These are phyloP conservation scores for Syrrhaptes paradoxus DNA, from an alignment of 2,113 vertebrate genomes.

Conservation along the genomic window DNA sequence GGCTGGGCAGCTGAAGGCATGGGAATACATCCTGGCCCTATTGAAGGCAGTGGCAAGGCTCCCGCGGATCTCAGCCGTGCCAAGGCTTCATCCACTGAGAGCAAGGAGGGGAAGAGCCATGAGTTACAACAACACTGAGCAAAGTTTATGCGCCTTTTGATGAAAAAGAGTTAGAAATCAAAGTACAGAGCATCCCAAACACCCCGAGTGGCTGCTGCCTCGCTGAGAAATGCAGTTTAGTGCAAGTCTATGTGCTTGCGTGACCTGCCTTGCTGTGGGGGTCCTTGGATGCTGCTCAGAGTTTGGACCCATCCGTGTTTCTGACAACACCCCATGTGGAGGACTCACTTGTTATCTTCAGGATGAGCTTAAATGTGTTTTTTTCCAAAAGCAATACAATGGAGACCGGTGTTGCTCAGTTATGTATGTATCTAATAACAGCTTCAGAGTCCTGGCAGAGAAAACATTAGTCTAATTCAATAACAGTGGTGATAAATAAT, in stretches of 20 bases:
- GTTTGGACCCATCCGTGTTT: background rate
- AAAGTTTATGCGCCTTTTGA: background rate
- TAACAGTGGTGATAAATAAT: background rate
- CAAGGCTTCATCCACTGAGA: background rate
- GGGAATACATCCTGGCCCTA: slow-evolving; percentile 60
- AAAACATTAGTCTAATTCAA: background rate
- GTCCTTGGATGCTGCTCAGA: background rate
- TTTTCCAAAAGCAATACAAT: background rate
- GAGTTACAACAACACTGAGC: background rate
- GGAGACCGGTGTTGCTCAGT: background rate
- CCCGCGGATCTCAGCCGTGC: background rate
- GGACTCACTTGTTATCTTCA: background rate
- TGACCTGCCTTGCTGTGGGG: background rate
- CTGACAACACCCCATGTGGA: rapidly evolving
- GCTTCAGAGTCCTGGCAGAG: background rate
- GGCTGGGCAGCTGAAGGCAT: slow-evolving; percentile 43
- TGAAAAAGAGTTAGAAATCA: slow-evolving; percentile 33
- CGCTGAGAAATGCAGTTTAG: background rate
- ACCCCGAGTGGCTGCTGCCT: background rate
- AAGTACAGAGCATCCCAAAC: background rate
- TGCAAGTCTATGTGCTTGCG: background rate
- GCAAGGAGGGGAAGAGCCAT: background rate
- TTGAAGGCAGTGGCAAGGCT: slow-evolving; percentile 42
- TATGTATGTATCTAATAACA: background rate
- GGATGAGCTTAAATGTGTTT: background rate